Percentiles rank a stretch among this genome's conserved stretches.
These are phyloP conservation scores for Lithobates sylvaticus DNA, from an alignment of 2,797 vertebrate species.

Conservation along the genomic window DNA sequence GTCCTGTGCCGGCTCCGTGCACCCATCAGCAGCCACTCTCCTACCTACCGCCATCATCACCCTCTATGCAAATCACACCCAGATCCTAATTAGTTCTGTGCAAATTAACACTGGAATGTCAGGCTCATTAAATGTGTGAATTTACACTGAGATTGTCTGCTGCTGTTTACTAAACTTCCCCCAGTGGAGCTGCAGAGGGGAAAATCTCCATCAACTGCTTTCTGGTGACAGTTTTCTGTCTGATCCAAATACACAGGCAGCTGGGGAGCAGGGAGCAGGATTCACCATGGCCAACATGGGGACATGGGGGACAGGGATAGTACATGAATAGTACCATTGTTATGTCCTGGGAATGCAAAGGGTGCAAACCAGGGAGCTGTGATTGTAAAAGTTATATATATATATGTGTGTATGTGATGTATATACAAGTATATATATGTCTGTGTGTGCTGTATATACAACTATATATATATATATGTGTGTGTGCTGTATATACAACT, in stretches of 20 bases:
- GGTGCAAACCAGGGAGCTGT: too few relatives aligned
- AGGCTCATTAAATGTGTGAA: conserved; percentile 50
- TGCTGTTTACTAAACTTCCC: conserved; percentile 4
- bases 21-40: neutral
- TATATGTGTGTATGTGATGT: neutral
- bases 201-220: neutral
- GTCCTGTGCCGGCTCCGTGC: too few relatives aligned
- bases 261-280: neutral
- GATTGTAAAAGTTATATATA: neutral
- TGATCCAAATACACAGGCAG: neutral
- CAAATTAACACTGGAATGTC: conserved; percentile 44
- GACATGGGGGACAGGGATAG: too few relatives aligned
- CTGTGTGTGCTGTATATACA: too few relatives aligned
- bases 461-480: too few relatives aligned
- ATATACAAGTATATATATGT: too few relatives aligned
- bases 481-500: neutral
- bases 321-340: too few relatives aligned
- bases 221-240: too few relatives aligned
- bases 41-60: neutral
- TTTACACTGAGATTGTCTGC: conserved; percentile 5
- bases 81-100: conserved; percentile 24
- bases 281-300: neutral
- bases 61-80: conserved; percentile 23
- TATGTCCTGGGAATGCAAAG: too few relatives aligned
- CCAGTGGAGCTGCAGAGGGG: neutral